Base-by-base conservation (phyloP, 2,113 vertebrate genomes). In the Mugil cephalus region DNA sequence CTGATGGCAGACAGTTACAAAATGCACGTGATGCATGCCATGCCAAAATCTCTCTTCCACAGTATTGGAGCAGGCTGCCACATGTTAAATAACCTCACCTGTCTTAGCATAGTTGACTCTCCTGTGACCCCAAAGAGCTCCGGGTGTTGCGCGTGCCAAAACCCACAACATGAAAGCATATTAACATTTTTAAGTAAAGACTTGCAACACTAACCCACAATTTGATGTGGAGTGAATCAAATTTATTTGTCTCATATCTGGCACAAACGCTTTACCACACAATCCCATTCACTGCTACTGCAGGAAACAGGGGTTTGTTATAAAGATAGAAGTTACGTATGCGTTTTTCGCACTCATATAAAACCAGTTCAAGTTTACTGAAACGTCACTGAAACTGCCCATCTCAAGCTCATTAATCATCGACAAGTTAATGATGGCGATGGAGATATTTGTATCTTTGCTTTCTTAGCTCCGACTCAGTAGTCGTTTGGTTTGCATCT, bases 161-260 rank as follows among this genome's bases (percentile, higher is more conserved):
- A 80, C 81, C 24, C 73, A 73, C 24, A 65, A 69, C 11, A 71
- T 43, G 4, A 72, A 68, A 62, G 35, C 42, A 1, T 7, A 5
- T 66, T 68, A 36, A 48, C 21, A 63, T 72, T 65, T 69, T 67
- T 38, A 68, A 54, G 17, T 50, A 59, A 58, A 38, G 21, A 76
- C 34, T 54, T 56, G 40, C 42, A 53, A 53, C 48, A 43, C 47
- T 40, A 77, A 77, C 24, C 64, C 12, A 47, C 63, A 83, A 65
- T 80, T 77, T 85, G 45, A 77, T 61, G 19, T 70, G 69, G 74
- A 8, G 17, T 56, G 6, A 78, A 73, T 67, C 55, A 56, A 85
- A 77, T 67, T 35, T 40, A 74, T 15, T 34, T 45, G 68, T 4
- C 38, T 63, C 45, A 69, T 55, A 38, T 65, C 50, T 67, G 45